Base-by-base conservation (phyloP, 2,888 invertebrate species). In the Eupithecia dodoneata region DNA sequence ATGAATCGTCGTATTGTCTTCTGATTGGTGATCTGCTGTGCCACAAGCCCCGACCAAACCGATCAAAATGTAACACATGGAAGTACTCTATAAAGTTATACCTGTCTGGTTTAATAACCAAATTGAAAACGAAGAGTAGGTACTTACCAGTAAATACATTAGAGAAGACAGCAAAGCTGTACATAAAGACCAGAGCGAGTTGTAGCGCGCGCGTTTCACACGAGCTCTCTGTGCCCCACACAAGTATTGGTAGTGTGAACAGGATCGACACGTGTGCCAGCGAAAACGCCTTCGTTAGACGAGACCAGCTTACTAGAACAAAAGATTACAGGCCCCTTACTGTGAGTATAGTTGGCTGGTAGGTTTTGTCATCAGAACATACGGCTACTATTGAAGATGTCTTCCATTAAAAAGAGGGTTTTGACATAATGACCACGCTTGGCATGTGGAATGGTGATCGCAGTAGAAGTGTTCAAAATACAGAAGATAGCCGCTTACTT, bases 221-320 rank as follows among this genome's bases (percentile, higher is more conserved):
- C 9, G 77, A 15, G 44, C 72, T 73, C 70, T 78, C 76, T 69
- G 55, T 1, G 71, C 79, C 74, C 79, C 79, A 79, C 72, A 79
- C 79, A n/a, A 82, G 89, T 84, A 95, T 95, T 0, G 97, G 97
- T 30, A 97, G 85, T 3, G 96, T 88, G 75, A 97, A 93, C 83
- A 97, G 94, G 18, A 95, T 92, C 73, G 96, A 96, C 85, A 95
- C 95, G 86, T 96, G 95, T 0, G 96, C 96, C 77, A 97, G 88
- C 0, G 96, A 95, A 80, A 96, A 94, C 1, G 96, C 96, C 85
- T 96, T 96, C 77, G 96, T 87, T 18, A 96, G 85, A 12, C 88
- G 85, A 10, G 82, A 75, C 0, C 91, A 76, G 0, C 85, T 79
- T 69, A 91, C 95, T 94, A 88, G 12, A 70, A 70, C 18, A 47